A percentile compares a stretch with the other conserved stretches of the same genome.
phyloP scores from a whole-genome alignment of 1,140 invertebrate genomes.

The Scaptodrosophila lebanonensis region DNA sequence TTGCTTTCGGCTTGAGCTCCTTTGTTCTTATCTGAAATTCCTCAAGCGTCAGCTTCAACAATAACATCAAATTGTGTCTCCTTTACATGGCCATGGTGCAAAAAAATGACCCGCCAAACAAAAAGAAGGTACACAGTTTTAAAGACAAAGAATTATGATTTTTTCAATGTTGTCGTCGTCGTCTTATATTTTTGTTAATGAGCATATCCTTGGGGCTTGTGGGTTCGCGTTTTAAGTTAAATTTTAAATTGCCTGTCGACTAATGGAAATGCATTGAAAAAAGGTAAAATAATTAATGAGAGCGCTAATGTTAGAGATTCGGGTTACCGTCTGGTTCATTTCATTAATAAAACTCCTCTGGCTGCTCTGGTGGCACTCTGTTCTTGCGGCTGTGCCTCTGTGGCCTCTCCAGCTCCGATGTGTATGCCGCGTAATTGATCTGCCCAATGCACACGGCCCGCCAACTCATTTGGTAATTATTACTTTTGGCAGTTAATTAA shows the following conservation, averaged over 20 bases:
- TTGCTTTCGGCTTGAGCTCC: too few species aligned
- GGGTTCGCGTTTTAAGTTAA: constrained; percentile 20
- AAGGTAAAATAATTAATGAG: constrained; percentile 47
- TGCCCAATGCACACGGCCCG: not conserved
- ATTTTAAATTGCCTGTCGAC: constrained; percentile 36
- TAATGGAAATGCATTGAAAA: constrained; percentile 41
- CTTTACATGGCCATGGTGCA: not conserved
- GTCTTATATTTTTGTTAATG: constrained; percentile 35
- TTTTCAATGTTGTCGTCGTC: constrained; percentile 21
- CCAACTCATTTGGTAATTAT: constrained; percentile 26
- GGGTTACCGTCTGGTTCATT: constrained; percentile 24
- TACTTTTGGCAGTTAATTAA: constrained; percentile 47
- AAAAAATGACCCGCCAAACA: constrained; percentile 3
- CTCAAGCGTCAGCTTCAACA: too few species aligned
- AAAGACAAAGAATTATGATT: constrained; percentile 45
- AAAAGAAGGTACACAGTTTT: constrained; percentile 5
- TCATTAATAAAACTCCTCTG: constrained; percentile 20
- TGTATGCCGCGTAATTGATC: too few species aligned
- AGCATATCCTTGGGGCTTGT: constrained; percentile 15
- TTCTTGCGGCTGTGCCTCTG: constrained; percentile 3
- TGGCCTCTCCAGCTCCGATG: too few species aligned
- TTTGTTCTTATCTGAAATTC: too few species aligned
- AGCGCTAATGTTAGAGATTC: constrained; percentile 19
- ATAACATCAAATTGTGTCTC: too few species aligned
- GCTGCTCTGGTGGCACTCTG: too few species aligned